A percentile compares a stretch with the other conserved stretches of the same genome.
phyloP scores from a whole-genome alignment of 2,888 invertebrate genomes.

The Ditula angustiorana region DNA sequence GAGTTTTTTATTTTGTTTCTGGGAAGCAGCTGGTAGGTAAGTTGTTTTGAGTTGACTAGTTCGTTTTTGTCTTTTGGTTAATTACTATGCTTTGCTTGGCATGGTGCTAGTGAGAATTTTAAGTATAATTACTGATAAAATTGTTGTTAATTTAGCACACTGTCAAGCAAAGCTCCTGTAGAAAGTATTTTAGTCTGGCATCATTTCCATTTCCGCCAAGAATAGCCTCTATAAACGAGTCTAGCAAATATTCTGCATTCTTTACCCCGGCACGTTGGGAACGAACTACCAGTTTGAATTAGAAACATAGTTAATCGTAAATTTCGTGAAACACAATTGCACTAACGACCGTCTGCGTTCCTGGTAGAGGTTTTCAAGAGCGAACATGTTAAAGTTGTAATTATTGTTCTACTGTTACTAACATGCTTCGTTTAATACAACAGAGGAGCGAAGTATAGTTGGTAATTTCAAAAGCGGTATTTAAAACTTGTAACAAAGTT shows the following conservation, averaged over 20 bases:
- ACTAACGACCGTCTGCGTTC: conserved; percentile 46
- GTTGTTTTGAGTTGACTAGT: not conserved
- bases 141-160: too few relatives aligned
- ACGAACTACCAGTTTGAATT: conserved; percentile 59
- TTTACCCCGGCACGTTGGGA: conserved; percentile 59
- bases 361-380: conserved; percentile 31
- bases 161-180: too few relatives aligned
- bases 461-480: conserved; percentile 8
- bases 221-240: too few relatives aligned
- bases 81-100: too few relatives aligned
- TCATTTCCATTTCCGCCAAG: too few relatives aligned
- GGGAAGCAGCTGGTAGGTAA: not conserved
- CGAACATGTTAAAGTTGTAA: conserved; percentile 22
- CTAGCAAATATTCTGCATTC: conserved; percentile 60
- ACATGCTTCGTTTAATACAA: conserved; percentile 6
- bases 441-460: not conserved
- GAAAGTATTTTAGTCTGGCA: too few relatives aligned
- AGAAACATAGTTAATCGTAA: conserved; percentile 69
- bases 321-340: conserved; percentile 64
- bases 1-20: not conserved
- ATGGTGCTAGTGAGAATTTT: too few relatives aligned
- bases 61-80: too few relatives aligned
- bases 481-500: conserved; percentile 15
- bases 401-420: conserved; percentile 11
- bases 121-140: too few relatives aligned